These are phyloP conservation scores for Falco columbarius DNA, from an alignment of 2,797 vertebrate genomes.

Conservation along the genomic window DNA sequence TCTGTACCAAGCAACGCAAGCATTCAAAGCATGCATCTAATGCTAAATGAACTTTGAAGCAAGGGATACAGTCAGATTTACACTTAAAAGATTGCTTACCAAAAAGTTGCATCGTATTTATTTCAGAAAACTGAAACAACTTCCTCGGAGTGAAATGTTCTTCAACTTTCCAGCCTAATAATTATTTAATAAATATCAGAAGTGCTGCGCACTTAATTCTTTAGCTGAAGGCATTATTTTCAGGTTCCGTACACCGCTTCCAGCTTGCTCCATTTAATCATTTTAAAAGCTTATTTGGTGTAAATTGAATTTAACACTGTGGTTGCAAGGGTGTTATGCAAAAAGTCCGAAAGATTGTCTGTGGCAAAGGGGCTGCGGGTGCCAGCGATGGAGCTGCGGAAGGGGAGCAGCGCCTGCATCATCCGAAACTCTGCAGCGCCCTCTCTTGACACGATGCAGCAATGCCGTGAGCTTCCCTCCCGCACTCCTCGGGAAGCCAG, in stretches of 20 bases:
- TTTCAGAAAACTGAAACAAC: slow-evolving; percentile 21
- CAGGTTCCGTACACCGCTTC: slow-evolving; percentile 28
- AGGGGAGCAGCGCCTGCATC: neutral
- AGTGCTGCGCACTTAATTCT: slow-evolving; percentile 58
- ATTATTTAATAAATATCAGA: slow-evolving; percentile 74
- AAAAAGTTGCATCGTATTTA: neutral
- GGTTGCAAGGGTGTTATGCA: slow-evolving; percentile 37
- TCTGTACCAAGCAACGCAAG: neutral
- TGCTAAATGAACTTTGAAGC: neutral
- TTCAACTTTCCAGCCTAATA: slow-evolving; percentile 60
- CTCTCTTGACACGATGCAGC: slow-evolving; percentile 72
- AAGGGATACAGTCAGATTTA: neutral
- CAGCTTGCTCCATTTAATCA: slow-evolving; percentile 59
- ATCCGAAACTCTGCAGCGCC: slow-evolving; percentile 78
- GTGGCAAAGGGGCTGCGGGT: neutral
- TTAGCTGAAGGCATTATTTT: slow-evolving; percentile 46
- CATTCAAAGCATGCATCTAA: neutral
- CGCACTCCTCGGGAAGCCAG: neutral
- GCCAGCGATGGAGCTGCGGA: neutral
- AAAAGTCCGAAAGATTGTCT: slow-evolving; percentile 35
- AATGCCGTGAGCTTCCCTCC: neutral
- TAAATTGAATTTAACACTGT: slow-evolving; percentile 56
- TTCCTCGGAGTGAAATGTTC: neutral
- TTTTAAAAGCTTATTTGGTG: slow-evolving; percentile 63
- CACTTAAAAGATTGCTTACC: neutral